These are phyloP conservation scores for Alauda arvensis DNA, from an alignment of 2,797 vertebrate species.

Conservation along the genomic window DNA sequence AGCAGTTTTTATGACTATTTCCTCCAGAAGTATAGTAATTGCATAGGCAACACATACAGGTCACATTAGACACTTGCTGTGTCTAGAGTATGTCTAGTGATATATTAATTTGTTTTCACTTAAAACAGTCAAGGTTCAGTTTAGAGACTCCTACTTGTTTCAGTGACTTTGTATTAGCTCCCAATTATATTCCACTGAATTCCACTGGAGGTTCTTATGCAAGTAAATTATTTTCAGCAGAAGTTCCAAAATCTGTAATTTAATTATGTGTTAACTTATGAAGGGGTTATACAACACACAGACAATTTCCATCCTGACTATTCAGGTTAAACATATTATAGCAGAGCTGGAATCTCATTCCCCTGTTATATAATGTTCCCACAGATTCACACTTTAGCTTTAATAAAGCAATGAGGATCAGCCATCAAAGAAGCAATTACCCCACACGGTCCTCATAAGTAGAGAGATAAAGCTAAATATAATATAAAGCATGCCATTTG, in stretches of 20 bases:
- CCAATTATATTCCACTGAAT: background rate
- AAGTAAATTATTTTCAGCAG: background rate
- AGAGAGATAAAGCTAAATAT: conserved; percentile 47
- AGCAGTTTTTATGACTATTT: background rate
- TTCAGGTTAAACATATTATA: conserved; percentile 12
- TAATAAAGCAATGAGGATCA: background rate
- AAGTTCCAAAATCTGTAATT: conserved; percentile 9
- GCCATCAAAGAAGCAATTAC: conserved; percentile 24
- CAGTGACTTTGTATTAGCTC: background rate
- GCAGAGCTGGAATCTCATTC: background rate
- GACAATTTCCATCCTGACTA: background rate
- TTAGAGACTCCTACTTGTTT: background rate
- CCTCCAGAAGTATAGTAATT: background rate
- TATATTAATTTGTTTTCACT: background rate
- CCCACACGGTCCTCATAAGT: background rate
- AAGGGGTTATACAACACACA: background rate
- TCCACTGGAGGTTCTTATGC: background rate
- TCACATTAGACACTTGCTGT: background rate
- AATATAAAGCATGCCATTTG: conserved; percentile 38
- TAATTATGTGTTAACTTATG: background rate
- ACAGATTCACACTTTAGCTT: conserved; percentile 6
- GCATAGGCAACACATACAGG: background rate
- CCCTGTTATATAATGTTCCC: background rate
- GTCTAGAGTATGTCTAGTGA: background rate
- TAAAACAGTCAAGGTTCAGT: background rate